Evolutionary conservation across 2,888 invertebrate species (phyloP).

Genomic region (Trypoxylon attenuatum): DNA sequence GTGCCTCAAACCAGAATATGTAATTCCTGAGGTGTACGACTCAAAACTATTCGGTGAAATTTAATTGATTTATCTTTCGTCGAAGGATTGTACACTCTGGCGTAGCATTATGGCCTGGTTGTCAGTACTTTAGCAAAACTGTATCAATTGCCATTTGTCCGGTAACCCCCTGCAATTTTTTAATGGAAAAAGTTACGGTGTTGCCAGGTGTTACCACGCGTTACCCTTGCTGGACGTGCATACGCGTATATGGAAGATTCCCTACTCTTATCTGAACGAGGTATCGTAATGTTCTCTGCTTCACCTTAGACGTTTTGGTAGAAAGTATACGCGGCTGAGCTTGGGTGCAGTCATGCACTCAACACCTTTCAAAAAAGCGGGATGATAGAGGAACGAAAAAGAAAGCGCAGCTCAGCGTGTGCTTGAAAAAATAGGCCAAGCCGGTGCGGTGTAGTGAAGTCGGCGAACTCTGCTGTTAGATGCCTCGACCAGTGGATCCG

Average conservation of each 20-base stretch:
- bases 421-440: constrained; percentile 47
- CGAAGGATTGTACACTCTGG: too few relatives aligned
- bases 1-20: constrained; percentile 13
- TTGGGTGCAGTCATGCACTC: constrained; percentile 31
- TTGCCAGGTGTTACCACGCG: neutral
- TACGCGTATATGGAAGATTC: constrained; percentile 6
- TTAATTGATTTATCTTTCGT: neutral
- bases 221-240: too few relatives aligned
- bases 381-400: constrained; percentile 2
- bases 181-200: neutral
- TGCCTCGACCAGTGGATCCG: constrained; percentile 38
- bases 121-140: too few relatives aligned
- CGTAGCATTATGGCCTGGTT: too few relatives aligned
- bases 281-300: constrained; percentile 14
- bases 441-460: constrained; percentile 41
- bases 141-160: too few relatives aligned
- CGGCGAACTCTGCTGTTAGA: constrained; percentile 46
- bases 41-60: neutral
- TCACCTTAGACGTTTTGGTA: constrained; percentile 40
- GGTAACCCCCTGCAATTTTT: too few relatives aligned
- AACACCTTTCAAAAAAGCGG: constrained; percentile 21
- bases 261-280: constrained; percentile 3
- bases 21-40: too few relatives aligned
- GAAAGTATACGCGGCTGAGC: constrained; percentile 33
- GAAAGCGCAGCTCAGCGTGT: constrained; percentile 29